These are phyloP conservation scores for Drosophila sulfurigaster DNA, from an alignment of 1,140 invertebrate genomes.

Conservation along the genomic window DNA sequence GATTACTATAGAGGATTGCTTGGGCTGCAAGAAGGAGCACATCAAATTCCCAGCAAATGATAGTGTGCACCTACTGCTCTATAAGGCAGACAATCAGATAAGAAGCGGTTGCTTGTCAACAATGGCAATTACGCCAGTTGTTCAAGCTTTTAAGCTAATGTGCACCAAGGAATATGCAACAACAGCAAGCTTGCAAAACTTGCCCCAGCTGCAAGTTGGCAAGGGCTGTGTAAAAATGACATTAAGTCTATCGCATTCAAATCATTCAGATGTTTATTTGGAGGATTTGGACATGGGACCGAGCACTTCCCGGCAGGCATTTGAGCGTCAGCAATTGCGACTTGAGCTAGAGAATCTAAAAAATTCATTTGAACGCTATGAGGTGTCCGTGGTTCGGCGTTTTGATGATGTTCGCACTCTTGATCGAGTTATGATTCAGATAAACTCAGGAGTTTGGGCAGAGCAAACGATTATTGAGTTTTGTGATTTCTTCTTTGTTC, in stretches of 20 bases:
- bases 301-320: conserved; percentile 57
- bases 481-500: conserved; percentile 50
- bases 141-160: conserved; percentile 52
- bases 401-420: conserved; percentile 28
- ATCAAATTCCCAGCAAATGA: conserved; percentile 30
- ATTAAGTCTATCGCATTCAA: conserved; percentile 15
- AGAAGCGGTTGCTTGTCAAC: not conserved
- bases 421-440: conserved; percentile 24
- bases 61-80: conserved; percentile 57
- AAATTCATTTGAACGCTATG: not conserved
- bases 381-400: conserved; percentile 43
- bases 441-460: conserved; percentile 10
- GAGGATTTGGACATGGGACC: conserved; percentile 59
- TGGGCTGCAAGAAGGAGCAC: conserved; percentile 30
- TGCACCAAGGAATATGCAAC: conserved; percentile 39
- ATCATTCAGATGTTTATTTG: not conserved
- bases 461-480: conserved; percentile 13
- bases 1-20: conserved; percentile 53
- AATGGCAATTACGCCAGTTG: conserved; percentile 45
- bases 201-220: conserved; percentile 40
- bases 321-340: not conserved
- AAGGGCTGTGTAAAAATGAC: conserved; percentile 44
- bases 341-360: not conserved
- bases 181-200: conserved; percentile 16
- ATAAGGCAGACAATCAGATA: not conserved